A percentile compares a stretch with the other conserved stretches of the same genome.
Conservation (phyloP, 1,140 invertebrate genomes). For the Macrosteles quadrilineatus region DNA sequence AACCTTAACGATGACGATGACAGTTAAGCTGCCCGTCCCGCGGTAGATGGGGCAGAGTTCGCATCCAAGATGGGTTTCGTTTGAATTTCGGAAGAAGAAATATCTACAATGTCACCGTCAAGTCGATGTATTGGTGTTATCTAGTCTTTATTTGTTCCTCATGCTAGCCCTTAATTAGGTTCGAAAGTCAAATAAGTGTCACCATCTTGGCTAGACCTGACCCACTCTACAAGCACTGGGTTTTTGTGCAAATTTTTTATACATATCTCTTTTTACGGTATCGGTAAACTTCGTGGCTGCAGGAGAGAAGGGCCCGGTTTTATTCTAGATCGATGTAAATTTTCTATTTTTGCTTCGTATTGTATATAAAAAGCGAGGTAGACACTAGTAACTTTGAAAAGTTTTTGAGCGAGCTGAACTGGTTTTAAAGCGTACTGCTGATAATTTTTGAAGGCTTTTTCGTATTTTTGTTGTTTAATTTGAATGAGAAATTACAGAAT, state of each 20-base stretch:
- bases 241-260: conserved; percentile 8
- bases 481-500: too few species aligned
- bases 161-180: neutral
- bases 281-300: conserved; percentile 3
- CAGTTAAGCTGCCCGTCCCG: conserved; percentile 1
- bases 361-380: too few species aligned
- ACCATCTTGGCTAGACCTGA: neutral
- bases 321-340: neutral
- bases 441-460: too few species aligned
- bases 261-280: conserved; percentile 16
- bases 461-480: too few species aligned
- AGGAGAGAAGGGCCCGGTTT: neutral
- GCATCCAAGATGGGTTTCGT: neutral
- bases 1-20: conserved; percentile 22
- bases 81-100: neutral
- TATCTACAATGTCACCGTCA: neutral
- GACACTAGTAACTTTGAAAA: too few species aligned
- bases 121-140: too few species aligned
- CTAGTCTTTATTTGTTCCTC: too few species aligned
- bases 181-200: neutral
- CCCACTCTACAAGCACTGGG: conserved; percentile 3
- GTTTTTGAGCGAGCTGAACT: too few species aligned
- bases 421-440: too few species aligned
- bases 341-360: too few species aligned
- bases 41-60: neutral